Base-by-base conservation (phyloP, 2,888 invertebrate genomes). In the Nymphalis polychloros region DNA sequence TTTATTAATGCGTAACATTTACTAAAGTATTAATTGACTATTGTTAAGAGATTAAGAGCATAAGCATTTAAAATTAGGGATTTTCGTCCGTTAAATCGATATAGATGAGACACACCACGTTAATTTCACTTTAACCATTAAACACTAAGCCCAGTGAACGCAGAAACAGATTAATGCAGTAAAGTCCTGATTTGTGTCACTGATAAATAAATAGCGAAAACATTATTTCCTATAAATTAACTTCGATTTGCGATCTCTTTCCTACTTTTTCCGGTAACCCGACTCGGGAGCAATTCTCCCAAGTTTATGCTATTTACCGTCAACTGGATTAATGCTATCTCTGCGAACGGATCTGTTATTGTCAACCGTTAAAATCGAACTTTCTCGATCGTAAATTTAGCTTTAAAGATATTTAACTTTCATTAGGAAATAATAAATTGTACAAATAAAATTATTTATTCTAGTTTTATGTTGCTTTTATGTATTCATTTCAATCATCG, bases 321-420 rank as follows among this genome's bases (percentile, higher is more conserved):
- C 63, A 63, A 35, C 48, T 47, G 47, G 63, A 66, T 64, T 63
- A 59, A 59, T 70, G 41, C 46, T 49, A 46, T 35, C 49, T 61
- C 49, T 67, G 50, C 41, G n/a, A 64, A 61, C 31, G 55, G 35
- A 63, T 68, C 59, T 66, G 63, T 68, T 68, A 64, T 60, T 64
- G 62, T 67, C 67, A 64, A 63, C 59, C 53, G 57, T 64, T 27
- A 59, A 60, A 67, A 64, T 70, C 62, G 64, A 67, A 68, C 50
- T 48, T 53, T 66, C 62, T 41, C 46, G 23, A 64, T 57, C 49
- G 59, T 41, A 47, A 52, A 64, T 64, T 64, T 59, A 62, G 23
- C 20, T 61, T 67, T 59, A 65, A 62, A 55, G 17, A 64, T 63
- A 63, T 63, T 67, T 41, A 49, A 63, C 47, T 46, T 50, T 59